Evolutionary conservation across 2,888 invertebrate species (phyloP).

Genomic region (Blastobasis lacticolella): DNA sequence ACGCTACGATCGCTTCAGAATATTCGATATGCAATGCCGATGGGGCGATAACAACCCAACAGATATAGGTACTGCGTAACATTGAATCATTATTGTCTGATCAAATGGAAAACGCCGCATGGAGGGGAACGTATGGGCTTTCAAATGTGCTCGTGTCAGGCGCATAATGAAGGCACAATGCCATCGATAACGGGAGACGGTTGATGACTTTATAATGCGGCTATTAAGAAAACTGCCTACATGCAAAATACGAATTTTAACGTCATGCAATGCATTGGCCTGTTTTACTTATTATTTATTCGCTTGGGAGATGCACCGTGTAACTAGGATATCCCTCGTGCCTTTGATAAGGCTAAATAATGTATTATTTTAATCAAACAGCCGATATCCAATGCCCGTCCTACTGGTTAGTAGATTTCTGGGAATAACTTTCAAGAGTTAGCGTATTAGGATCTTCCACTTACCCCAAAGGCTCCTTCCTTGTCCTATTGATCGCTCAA

Average conservation of each 20-base stretch:
- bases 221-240: not conserved
- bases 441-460: too few relatives aligned
- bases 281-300: too few relatives aligned
- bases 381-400: too few relatives aligned
- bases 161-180: not conserved
- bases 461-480: too few relatives aligned
- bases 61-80: constrained; percentile 29
- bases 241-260: not conserved
- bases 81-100: constrained; percentile 54
- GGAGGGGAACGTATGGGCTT: constrained; percentile 26
- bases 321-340: too few relatives aligned
- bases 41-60: constrained; percentile 6
- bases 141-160: constrained; percentile 3
- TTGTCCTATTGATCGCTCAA: too few relatives aligned
- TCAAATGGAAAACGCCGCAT: constrained; percentile 34
- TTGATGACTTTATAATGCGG: not conserved
- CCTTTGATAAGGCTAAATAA: too few relatives aligned
- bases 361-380: too few relatives aligned
- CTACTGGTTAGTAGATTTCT: too few relatives aligned
- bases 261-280: too few relatives aligned
- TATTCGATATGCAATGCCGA: constrained; percentile 8
- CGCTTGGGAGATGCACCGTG: not conserved
- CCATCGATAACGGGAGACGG: not conserved
- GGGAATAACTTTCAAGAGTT: too few relatives aligned
- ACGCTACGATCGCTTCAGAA: not conserved